Evolutionary conservation across 2,113 vertebrate species (phyloP).

Genomic region (Leuciscus idus): DNA sequence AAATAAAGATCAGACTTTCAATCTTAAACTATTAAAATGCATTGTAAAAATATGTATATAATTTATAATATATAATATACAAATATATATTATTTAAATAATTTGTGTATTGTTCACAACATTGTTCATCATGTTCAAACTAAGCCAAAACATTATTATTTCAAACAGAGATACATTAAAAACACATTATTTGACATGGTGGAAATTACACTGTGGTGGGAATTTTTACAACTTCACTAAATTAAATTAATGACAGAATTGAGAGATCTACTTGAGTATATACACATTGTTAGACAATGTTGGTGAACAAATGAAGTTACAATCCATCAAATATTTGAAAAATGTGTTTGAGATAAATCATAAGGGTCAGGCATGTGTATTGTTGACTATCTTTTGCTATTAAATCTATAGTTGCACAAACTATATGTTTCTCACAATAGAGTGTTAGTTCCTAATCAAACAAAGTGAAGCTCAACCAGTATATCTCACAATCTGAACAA

Average conservation of each 20-base stretch:
- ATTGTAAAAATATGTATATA: background rate
- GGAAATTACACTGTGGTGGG: background rate
- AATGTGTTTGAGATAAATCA: background rate
- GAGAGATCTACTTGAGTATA: background rate
- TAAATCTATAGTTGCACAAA: background rate
- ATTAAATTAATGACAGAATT: background rate
- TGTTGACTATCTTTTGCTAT: background rate
- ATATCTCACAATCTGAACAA: conserved; percentile 8
- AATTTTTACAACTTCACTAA: background rate
- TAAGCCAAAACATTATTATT: too few relatives aligned
- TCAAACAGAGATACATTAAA: background rate
- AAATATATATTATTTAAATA: too few relatives aligned
- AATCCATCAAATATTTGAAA: background rate
- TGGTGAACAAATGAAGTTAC: background rate
- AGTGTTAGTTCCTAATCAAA: background rate
- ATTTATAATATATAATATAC: too few relatives aligned
- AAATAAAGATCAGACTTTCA: background rate
- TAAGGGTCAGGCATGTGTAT: too few relatives aligned
- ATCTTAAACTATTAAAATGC: background rate
- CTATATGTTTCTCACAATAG: too few relatives aligned
- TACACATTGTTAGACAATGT: background rate
- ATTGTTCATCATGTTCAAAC: too few relatives aligned
- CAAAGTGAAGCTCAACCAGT: conserved; percentile 4
- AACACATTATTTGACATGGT: background rate
- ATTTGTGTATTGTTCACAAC: too few relatives aligned